Evolutionary conservation across 2,888 invertebrate species (phyloP).

Genomic region (Cenopis cana): DNA sequence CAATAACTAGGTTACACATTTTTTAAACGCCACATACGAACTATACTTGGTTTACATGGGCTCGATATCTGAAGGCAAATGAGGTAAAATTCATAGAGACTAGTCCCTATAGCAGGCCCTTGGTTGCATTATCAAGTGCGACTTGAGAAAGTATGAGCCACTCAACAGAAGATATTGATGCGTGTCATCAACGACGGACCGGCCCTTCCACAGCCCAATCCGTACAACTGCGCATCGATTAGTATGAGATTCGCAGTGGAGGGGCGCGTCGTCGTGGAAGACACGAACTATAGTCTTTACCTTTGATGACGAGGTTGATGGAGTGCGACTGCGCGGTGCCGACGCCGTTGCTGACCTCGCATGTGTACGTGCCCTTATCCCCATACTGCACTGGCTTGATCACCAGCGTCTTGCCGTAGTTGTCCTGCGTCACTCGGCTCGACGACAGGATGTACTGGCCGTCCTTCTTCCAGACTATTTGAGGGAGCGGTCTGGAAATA

Average conservation of each 20-base stretch:
- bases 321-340: slow-evolving; percentile 94
- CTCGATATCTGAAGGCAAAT: too few species aligned
- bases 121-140: not conserved
- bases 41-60: too few species aligned
- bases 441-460: slow-evolving; percentile 88
- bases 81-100: too few species aligned
- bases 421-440: slow-evolving; percentile 92
- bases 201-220: too few species aligned
- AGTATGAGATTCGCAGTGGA: too few species aligned
- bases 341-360: slow-evolving; percentile 96
- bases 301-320: slow-evolving; percentile 90
- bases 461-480: slow-evolving; percentile 96
- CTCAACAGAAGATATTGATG: not conserved
- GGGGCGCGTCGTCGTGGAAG: too few species aligned
- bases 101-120: not conserved
- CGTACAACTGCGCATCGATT: too few species aligned
- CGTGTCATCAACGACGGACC: too few species aligned
- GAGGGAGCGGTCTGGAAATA: slow-evolving; percentile 93
- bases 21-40: too few species aligned
- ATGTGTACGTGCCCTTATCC: slow-evolving; percentile 96
- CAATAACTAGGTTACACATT: too few species aligned
- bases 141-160: not conserved
- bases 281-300: too few species aligned
- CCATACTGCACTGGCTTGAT: slow-evolving; percentile 94
- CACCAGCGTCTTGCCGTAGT: slow-evolving; percentile 97